A percentile compares a stretch with the other conserved stretches of the same genome.
These are phyloP conservation scores for Phrynocephalus vlangalii DNA, from an alignment of 2,797 vertebrate species.

Conservation along the genomic window DNA sequence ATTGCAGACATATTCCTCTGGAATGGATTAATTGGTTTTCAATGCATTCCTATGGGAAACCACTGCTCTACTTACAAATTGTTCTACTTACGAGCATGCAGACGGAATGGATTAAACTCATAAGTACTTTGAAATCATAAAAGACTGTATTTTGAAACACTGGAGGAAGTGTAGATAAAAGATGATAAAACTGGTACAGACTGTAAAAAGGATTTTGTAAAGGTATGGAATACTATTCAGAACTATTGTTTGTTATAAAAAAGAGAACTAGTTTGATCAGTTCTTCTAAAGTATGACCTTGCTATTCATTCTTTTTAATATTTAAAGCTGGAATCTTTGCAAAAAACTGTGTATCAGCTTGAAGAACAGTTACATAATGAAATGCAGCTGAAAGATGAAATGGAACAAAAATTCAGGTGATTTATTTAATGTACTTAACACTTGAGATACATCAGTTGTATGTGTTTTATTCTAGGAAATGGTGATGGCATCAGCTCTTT, in stretches of 20 bases:
- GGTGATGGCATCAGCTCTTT: background rate
- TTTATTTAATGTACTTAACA: constrained; percentile 50
- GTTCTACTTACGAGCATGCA: too few species aligned
- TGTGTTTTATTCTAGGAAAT: constrained; percentile 14
- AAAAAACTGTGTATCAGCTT: constrained; percentile 94
- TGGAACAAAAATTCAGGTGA: constrained; percentile 98
- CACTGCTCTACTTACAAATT: too few species aligned
- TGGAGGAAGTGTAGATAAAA: background rate
- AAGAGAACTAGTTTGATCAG: background rate
- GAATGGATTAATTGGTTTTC: too few species aligned
- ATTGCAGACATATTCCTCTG: too few species aligned
- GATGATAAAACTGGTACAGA: background rate
- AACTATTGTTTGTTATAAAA: background rate
- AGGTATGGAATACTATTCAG: background rate
- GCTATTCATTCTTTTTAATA: constrained; percentile 59
- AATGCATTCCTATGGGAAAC: too few species aligned
- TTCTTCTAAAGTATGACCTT: background rate
- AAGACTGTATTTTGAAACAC: background rate
- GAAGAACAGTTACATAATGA: constrained; percentile 97
- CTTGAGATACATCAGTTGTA: constrained; percentile 45
- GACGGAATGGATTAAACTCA: too few species aligned
- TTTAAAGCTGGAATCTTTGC: constrained; percentile 93
- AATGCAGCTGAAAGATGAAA: constrained; percentile 98
- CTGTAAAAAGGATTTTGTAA: background rate
- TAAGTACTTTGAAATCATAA: background rate